Evolutionary conservation across 2,888 invertebrate species (phyloP), one percentile per base, ranked within the genome.

Genomic region (Leucophora obtusa): DNA sequence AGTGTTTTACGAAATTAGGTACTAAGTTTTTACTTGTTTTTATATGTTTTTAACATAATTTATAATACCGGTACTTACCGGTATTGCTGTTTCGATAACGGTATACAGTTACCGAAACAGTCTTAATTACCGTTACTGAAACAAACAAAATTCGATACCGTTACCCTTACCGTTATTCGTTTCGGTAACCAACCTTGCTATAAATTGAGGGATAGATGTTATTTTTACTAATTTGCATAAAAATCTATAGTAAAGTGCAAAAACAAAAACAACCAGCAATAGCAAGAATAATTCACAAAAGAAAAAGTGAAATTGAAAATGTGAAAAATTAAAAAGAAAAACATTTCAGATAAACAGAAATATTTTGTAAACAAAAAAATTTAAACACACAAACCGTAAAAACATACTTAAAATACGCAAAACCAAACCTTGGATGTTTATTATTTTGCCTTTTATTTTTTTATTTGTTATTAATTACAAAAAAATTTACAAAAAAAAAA

Each of bases 311-410:
- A 66, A 66, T 38, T 47, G 21, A 72, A 72, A 72, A 58, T 50
- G 24, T 47, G 50, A 58, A 58, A 65, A 72, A 24, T 24, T 24
- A 24, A 65, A 58, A 70, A 77, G 18, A 56, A 47, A 65, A 78
- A 72, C 51, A 62, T 72, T 68, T 51, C 62, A 60, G 62, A 72
- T 59, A 68, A 78, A 78, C 70, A 76, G 51, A 53, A 78, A 72
- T 38, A 68, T 60, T 62, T 62, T 72, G 60, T 72, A 78, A 71
- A 71, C 53, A 77, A 77, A 71, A 63, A 1, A 66, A 54, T 62
- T 38, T 69, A 69, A 35, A 53, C 11, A n/a, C 56, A 53, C 38
- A 59, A 65, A 24, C 17, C 10, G 33, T 47, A 56, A 56, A 59
- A 59, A 21, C 18, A 28, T 54, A 10, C 58, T 47, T 65, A 24